Evolutionary conservation across 1,140 invertebrate genomes (phyloP).

Genomic region (Phthorimaea operculella): DNA sequence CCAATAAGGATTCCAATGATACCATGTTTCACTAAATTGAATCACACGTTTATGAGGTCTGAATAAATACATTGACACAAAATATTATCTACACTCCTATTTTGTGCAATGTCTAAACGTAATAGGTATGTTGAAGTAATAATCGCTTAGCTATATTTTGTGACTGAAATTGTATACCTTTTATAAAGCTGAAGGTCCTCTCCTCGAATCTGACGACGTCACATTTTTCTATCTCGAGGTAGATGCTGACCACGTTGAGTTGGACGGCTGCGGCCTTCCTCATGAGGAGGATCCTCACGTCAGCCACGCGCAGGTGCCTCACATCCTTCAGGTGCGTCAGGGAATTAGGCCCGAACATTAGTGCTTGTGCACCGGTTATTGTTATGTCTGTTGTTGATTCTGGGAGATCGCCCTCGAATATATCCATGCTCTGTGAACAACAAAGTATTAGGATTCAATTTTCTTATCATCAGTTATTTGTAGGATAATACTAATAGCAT

Average conservation of each 20-base stretch:
- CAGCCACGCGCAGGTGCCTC: slow-evolving; percentile 31
- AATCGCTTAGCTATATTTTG: background rate
- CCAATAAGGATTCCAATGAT: too few relatives aligned
- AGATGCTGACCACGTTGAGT: slow-evolving; percentile 37
- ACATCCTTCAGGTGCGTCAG: slow-evolving; percentile 40
- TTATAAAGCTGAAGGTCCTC: slow-evolving; percentile 41
- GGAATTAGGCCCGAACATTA: slow-evolving; percentile 67
- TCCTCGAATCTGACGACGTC: slow-evolving; percentile 37
- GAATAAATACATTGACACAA: too few relatives aligned
- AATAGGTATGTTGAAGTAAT: too few relatives aligned
- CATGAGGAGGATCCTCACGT: slow-evolving; percentile 30
- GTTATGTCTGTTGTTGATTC: slow-evolving; percentile 69
- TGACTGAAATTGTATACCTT: slow-evolving; percentile 30
- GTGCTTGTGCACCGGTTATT: slow-evolving; percentile 68
- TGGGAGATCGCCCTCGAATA: slow-evolving; percentile 67
- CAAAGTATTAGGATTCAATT: too few relatives aligned
- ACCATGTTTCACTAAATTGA: too few relatives aligned
- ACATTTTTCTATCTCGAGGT: slow-evolving; percentile 42
- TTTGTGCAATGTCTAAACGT: too few relatives aligned
- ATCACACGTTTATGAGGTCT: too few relatives aligned
- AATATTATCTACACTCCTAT: too few relatives aligned
- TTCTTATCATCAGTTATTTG: too few relatives aligned
- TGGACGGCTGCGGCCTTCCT: slow-evolving; percentile 33
- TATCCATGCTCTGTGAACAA: slow-evolving; percentile 37
- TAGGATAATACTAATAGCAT: too few relatives aligned